Percentiles rank a stretch among this genome's conserved stretches.
Evolutionary conservation across 2,888 invertebrate genomes (phyloP).

Genomic region (Ectemnius cavifrons): DNA sequence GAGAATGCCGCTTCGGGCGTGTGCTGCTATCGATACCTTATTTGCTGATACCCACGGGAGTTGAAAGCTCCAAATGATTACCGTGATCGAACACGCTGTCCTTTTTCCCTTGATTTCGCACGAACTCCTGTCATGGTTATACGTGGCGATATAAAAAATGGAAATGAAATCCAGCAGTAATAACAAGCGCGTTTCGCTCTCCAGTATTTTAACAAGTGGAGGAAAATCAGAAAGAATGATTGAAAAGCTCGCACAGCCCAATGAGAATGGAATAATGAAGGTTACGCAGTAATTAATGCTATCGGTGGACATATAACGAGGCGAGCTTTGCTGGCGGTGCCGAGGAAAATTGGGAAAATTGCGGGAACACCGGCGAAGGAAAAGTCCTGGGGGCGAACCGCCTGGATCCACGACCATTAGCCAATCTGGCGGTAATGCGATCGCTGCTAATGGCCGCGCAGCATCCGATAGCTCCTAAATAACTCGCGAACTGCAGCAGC

Average conservation of each 20-base stretch:
- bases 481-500: slow-evolving; percentile 65
- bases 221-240: slow-evolving; percentile 16
- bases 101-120: neutral
- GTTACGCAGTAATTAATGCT: slow-evolving; percentile 9
- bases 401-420: slow-evolving; percentile 59
- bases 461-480: slow-evolving; percentile 66
- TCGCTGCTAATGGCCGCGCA: slow-evolving; percentile 68
- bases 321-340: neutral
- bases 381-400: slow-evolving; percentile 41
- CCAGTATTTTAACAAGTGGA: slow-evolving; percentile 25
- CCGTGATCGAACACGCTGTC: no score
- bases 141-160: no score
- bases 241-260: no score
- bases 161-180: no score
- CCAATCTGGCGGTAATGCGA: slow-evolving; percentile 67
- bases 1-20: slow-evolving; percentile 7
- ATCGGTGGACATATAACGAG: slow-evolving; percentile 10
- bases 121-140: slow-evolving; percentile 31
- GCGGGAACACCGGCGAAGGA: slow-evolving; percentile 27
- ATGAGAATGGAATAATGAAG: no score
- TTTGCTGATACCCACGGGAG: slow-evolving; percentile 42
- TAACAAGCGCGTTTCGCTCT: no score
- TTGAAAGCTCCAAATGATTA: no score
- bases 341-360: slow-evolving; percentile 16
- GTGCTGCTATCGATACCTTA: slow-evolving; percentile 57